Conservation (phyloP, 2,113 vertebrate species). For the Thinocorus orbignyianus region DNA sequence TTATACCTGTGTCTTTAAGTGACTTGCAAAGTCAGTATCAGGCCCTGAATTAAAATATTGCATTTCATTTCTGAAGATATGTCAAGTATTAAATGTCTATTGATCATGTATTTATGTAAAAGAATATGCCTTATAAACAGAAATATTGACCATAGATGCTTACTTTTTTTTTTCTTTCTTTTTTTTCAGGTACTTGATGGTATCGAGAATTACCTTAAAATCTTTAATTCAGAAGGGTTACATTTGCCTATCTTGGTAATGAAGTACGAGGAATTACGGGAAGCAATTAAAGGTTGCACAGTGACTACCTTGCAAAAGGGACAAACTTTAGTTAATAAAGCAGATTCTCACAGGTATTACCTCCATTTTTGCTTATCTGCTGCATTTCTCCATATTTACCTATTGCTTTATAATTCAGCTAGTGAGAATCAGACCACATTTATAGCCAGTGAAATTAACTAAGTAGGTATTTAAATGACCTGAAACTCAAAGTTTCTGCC, state of each 20-base stretch:
- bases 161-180: neutral
- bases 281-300: conserved; percentile 71
- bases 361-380: neutral
- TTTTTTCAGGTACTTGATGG: conserved; percentile 78
- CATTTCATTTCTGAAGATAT: neutral
- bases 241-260: conserved; percentile 64
- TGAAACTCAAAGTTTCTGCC: neutral
- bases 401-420: neutral
- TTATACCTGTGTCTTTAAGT: neutral
- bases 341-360: conserved; percentile 73
- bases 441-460: neutral
- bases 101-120: neutral
- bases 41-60: neutral
- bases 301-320: conserved; percentile 79
- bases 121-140: conserved; percentile 11
- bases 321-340: conserved; percentile 75
- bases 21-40: neutral
- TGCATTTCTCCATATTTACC: neutral
- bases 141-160: neutral
- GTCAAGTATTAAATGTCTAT: neutral
- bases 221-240: conserved; percentile 71
- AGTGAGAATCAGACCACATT: neutral
- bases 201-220: conserved; percentile 77
- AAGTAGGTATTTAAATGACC: neutral
- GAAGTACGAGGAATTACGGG: conserved; percentile 75